Conservation (phyloP, 2,797 vertebrate genomes). For the Eupleurogrammus muticus region DNA sequence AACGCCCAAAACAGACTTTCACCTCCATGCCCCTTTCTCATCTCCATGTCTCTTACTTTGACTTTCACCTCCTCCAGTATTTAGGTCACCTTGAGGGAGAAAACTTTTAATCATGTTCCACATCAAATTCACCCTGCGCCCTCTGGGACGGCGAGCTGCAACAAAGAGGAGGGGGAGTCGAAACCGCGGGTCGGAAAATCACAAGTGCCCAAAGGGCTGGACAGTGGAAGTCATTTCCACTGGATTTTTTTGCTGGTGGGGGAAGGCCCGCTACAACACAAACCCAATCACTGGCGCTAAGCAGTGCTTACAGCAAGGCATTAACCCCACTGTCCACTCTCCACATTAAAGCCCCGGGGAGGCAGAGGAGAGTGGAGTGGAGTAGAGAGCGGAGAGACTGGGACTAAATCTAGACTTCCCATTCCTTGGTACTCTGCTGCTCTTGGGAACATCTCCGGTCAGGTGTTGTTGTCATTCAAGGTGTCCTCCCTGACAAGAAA, state of each 20-base stretch:
- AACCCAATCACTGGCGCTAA: constrained; percentile 82
- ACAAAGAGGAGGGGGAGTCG: constrained; percentile 58
- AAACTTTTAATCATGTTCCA: constrained; percentile 84
- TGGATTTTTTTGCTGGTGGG: constrained; percentile 78
- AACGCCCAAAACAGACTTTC: constrained; percentile 51
- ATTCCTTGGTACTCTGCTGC: constrained; percentile 41
- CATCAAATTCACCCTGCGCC: constrained; percentile 75
- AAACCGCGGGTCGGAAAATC: constrained; percentile 67
- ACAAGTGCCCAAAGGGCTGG: constrained; percentile 65
- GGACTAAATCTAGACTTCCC: constrained; percentile 78
- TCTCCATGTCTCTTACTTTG: constrained; percentile 63
- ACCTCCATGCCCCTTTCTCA: constrained; percentile 53
- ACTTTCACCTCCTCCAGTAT: constrained; percentile 73
- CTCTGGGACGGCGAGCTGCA: constrained; percentile 62
- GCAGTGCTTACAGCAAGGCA: constrained; percentile 83
- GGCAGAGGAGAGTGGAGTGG: constrained; percentile 57
- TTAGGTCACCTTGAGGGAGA: constrained; percentile 81
- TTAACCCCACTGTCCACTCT: constrained; percentile 81
- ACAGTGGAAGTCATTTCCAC: constrained; percentile 80
- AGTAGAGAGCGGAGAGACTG: constrained; percentile 61
- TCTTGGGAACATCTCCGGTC: constrained; percentile 61
- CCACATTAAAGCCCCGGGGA: constrained; percentile 75
- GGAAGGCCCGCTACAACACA: constrained; percentile 65
- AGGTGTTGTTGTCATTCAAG: constrained; percentile 58
- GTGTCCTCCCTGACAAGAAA: constrained; percentile 66